Evolutionary conservation across 2,888 invertebrate species (phyloP), one percentile per base, ranked within the genome.

Genomic region (Drosophila macrospina): DNA sequence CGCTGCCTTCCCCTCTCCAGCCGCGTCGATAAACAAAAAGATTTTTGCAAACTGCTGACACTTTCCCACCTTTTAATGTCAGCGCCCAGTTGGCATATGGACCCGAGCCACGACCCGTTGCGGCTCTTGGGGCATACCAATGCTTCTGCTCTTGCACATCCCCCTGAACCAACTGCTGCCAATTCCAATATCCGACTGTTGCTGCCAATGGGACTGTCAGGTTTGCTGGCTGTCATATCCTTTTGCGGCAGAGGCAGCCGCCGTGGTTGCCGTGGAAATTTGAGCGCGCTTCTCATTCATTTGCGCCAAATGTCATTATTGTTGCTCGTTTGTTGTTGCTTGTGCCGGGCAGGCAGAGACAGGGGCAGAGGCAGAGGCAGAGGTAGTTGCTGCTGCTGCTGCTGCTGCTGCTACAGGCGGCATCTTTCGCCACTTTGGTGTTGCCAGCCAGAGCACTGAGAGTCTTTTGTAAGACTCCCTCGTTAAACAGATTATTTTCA

Each of bases 41-140:
- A 41, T 20, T 61, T 34, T 56, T 57, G 64, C 52, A 64, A 78
- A 76, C 86, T 89, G 87, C 86, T 90, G 90, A 90, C 88, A 91
- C 87, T 91, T 91, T 91, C 91, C 91, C 91, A 91, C 89, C 91
- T 91, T 89, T 91, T 91, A 90, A 89, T 88, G 91, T 91, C 91
- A 89, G 78, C 85, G 60, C 63, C 41, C 60, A 63, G 60, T 54
- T 60, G 66, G 64, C 54, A 69, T 71, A 50, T 64, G 56, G 74
- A 62, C 48, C 62, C 54, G 37, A 50, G 24, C 13, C 30, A 50
- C 72, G 77, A 57, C 61, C 77, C 37, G 78, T 55, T 55, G 68
- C 45, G 56, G 75, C 79, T 57, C 44, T 42, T 80, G 64, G 47
- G 45, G 69, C 56, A 32, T 13, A 39, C 15, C 15, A 5, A 48